phyloP scores from a whole-genome alignment of 2,113 vertebrate species.

The Malurus elegans region DNA sequence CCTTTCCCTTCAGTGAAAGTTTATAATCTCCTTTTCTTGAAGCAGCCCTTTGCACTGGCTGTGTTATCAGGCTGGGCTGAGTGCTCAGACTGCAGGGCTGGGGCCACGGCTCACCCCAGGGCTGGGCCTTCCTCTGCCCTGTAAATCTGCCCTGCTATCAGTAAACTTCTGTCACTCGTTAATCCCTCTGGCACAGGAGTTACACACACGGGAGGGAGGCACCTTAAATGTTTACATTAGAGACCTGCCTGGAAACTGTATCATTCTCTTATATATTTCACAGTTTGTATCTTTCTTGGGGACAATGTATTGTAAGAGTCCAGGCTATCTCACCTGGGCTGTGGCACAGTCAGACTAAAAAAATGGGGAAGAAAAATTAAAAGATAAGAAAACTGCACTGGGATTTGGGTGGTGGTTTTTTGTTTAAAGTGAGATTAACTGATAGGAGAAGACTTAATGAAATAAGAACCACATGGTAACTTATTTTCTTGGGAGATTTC shows the following conservation, averaged over 20 bases:
- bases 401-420: background rate
- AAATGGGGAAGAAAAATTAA: background rate
- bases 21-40: background rate
- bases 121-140: background rate
- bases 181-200: background rate
- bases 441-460: background rate
- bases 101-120: background rate
- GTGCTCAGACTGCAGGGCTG: background rate
- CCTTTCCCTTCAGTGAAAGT: background rate
- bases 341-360: background rate
- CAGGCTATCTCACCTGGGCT: background rate
- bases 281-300: background rate
- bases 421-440: background rate
- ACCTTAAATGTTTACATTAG: background rate
- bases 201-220: background rate
- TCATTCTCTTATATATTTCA: background rate
- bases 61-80: background rate
- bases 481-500: background rate
- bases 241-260: conserved; percentile 14
- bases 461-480: background rate
- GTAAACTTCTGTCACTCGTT: conserved; percentile 2
- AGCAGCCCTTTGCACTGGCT: background rate
- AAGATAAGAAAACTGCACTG: background rate
- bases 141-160: background rate
- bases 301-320: background rate